These are phyloP conservation scores for Phortica okadai DNA, from an alignment of 2,888 invertebrate species.

Conservation along the genomic window DNA sequence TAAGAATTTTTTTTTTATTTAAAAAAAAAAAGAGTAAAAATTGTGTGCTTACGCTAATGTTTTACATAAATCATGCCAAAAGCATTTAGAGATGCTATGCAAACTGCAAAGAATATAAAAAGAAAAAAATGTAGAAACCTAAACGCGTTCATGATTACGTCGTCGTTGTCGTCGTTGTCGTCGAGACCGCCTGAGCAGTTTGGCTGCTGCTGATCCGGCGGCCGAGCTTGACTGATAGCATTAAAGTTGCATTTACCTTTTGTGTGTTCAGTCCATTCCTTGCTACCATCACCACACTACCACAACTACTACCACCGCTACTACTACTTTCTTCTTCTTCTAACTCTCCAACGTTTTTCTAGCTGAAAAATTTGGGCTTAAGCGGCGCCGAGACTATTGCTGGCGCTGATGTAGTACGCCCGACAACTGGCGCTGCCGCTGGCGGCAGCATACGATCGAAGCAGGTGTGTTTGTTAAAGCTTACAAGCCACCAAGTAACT, in stretches of 20 bases:
- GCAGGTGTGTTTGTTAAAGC: slow-evolving; percentile 56
- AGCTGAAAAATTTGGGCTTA: slow-evolving; percentile 27
- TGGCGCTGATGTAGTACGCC: slow-evolving; percentile 54
- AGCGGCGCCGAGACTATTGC: slow-evolving; percentile 20
- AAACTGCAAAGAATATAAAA: background rate
- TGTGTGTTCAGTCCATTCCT: background rate
- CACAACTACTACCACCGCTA: background rate
- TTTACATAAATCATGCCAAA: background rate
- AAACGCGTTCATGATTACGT: background rate
- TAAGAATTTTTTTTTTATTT: slow-evolving; percentile 63
- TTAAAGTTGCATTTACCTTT: background rate
- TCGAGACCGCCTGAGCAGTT: too few relatives aligned
- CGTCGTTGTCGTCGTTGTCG: background rate
- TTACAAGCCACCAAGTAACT: slow-evolving; percentile 15
- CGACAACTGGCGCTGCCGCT: slow-evolving; percentile 42
- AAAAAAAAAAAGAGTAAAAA: slow-evolving; percentile 2
- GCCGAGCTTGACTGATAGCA: too few relatives aligned
- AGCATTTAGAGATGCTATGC: background rate
- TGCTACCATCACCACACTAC: background rate
- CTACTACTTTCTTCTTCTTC: background rate
- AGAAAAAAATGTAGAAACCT: background rate
- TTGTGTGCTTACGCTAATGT: background rate
- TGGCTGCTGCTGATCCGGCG: background rate
- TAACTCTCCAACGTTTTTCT: slow-evolving; percentile 2
- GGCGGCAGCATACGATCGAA: slow-evolving; percentile 47